phyloP scores from a whole-genome alignment of 1,140 invertebrate species.

The Octopus bimaculoides region DNA sequence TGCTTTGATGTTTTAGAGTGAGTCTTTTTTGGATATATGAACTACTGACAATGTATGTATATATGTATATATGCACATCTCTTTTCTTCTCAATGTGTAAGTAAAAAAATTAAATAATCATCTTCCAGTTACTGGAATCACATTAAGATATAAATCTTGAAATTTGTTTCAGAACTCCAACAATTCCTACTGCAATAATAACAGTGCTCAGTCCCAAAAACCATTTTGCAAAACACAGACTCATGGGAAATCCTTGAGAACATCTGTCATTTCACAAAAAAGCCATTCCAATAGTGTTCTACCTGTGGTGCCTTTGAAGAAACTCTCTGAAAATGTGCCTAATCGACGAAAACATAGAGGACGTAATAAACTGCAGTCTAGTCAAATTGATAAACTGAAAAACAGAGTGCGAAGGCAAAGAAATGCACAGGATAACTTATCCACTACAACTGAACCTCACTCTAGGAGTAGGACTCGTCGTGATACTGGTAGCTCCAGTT shows the following conservation, averaged over 20 bases:
- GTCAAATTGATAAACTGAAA: background rate
- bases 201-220: background rate
- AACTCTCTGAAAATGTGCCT: constrained; percentile 5
- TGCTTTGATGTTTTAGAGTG: no score
- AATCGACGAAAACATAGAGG: background rate
- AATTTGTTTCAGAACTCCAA: background rate
- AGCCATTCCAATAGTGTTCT: background rate
- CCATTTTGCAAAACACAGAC: background rate
- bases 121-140: no score
- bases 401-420: background rate
- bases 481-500: background rate
- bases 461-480: background rate
- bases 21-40: no score
- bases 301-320: constrained; percentile 2
- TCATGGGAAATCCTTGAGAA: background rate
- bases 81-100: no score
- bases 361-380: background rate
- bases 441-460: background rate
- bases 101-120: no score
- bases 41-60: no score
- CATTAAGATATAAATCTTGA: no score
- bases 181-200: background rate
- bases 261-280: background rate
- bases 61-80: no score
- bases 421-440: background rate